Conservation (phyloP, 2,888 invertebrate genomes). For the Agrochola macilenta region DNA sequence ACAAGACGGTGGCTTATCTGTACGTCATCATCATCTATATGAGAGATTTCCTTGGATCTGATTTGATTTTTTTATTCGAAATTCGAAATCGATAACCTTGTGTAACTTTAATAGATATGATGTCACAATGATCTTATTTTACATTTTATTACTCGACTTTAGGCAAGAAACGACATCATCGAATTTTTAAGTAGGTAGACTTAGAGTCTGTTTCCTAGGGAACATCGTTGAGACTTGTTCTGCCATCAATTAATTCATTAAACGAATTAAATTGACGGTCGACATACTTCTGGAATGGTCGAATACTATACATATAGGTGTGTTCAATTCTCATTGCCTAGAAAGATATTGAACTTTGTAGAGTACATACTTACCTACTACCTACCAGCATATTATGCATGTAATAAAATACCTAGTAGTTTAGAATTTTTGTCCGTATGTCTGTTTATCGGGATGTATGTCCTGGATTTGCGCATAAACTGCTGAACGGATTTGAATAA, state of each 20-base stretch:
- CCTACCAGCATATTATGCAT: not conserved
- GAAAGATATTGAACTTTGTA: not conserved
- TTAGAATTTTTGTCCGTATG: no score
- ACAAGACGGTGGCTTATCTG: conserved; percentile 9
- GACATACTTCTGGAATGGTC: not conserved
- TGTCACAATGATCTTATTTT: conserved; percentile 5
- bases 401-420: no score
- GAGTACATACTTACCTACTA: not conserved
- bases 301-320: not conserved
- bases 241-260: conserved; percentile 10
- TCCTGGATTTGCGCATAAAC: no score
- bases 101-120: conserved; percentile 19
- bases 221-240: conserved; percentile 11
- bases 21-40: conserved; percentile 14
- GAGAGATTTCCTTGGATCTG: conserved; percentile 15
- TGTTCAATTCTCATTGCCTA: not conserved
- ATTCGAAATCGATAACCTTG: conserved; percentile 32
- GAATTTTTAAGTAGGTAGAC: not conserved
- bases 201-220: not conserved
- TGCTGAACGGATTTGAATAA: no score
- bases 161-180: not conserved
- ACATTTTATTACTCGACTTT: not conserved
- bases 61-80: conserved; percentile 15
- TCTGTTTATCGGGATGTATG: no score
- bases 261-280: conserved; percentile 6